Evolutionary conservation across 2,113 vertebrate species (phyloP), one percentile per base, ranked within the genome.

Genomic region (Agelaius phoeniceus): DNA sequence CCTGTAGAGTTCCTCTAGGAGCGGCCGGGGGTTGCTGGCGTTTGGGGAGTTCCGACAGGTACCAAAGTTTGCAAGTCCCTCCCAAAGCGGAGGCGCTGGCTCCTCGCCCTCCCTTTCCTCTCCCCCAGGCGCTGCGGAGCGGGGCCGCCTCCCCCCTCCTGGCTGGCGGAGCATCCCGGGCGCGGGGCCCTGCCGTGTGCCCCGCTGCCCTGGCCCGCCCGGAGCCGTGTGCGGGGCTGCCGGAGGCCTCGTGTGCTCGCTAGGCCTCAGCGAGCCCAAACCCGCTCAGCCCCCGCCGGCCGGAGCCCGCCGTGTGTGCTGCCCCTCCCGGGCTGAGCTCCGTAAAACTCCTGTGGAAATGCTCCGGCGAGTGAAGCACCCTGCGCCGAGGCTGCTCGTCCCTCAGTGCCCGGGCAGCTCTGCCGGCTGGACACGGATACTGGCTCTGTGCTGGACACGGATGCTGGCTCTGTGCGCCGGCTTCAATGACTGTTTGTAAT

Each of bases 211-310:
- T 3, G 33, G 43, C 7, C 43, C n/a, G 44, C 10, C 41, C 72
- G 39, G 24, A 51, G 77, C 39, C n/a, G 4, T 30, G 24, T 11
- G 28, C 23, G 41, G 33, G 66, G 71, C 55, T 44, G 55, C 26
- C 41, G 59, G 52, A 96, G 95, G 97, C 96, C 90, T 90, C 69
- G 57, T 65, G 86, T 58, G 55, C 54, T 89, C 39, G 46, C 80
- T 96, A 96, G 96, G 96, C 96, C 97, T 92, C 93, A 24, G 87
- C 74, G 2, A 88, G 67, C 52, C 74, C 76, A 7, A 22, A 24
- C 9, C n/a, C 54, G 17, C 81, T 68, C 72, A n/a, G 59, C 43
- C 18, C 67, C 43, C 9, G 31, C 48, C 67, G 2, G 48, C 54
- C 71, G 63, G 20, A 41, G 84, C 65, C 13, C 33, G n/a, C 28